Percentiles rank a stretch among this genome's conserved stretches.
These are phyloP conservation scores for Notospermus geniculatus DNA, from an alignment of 1,140 invertebrate genomes.

Conservation along the genomic window DNA sequence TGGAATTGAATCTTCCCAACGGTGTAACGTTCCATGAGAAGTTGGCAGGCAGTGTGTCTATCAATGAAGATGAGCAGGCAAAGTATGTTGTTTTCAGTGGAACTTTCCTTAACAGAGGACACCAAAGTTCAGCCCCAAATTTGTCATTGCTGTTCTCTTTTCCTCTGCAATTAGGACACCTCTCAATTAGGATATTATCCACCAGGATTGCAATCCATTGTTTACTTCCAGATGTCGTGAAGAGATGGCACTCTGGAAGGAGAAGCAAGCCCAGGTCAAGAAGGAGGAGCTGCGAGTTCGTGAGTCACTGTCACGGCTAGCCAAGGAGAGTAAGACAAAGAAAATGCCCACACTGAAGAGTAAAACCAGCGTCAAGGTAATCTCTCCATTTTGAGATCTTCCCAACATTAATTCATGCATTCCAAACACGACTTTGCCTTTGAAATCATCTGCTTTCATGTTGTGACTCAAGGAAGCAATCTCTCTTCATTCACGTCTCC, in stretches of 20 bases:
- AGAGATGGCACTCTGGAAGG: slow-evolving; percentile 48
- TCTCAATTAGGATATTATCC: no score
- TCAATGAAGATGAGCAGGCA: slow-evolving; percentile 46
- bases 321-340: slow-evolving; percentile 21
- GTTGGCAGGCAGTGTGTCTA: slow-evolving; percentile 28
- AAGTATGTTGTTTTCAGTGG: slow-evolving; percentile 40
- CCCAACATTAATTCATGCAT: no score
- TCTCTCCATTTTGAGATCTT: no score
- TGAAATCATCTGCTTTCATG: no score
- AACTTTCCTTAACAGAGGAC: slow-evolving; percentile 5
- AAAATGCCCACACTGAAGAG: slow-evolving; percentile 10
- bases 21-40: slow-evolving; percentile 44
- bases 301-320: slow-evolving; percentile 35
- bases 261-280: slow-evolving; percentile 47
- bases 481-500: no score
- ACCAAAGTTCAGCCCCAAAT: no score
- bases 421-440: no score
- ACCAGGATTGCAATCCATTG: no score
- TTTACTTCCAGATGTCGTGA: slow-evolving; percentile 36
- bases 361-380: slow-evolving; percentile 14
- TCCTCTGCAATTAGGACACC: no score
- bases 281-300: slow-evolving; percentile 44
- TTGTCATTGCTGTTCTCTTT: no score
- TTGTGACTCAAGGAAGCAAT: no score
- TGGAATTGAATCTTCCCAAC: slow-evolving; percentile 44